Evolutionary conservation across 2,113 vertebrate genomes (phyloP).

Genomic region (Trematomus loennbergii): DNA sequence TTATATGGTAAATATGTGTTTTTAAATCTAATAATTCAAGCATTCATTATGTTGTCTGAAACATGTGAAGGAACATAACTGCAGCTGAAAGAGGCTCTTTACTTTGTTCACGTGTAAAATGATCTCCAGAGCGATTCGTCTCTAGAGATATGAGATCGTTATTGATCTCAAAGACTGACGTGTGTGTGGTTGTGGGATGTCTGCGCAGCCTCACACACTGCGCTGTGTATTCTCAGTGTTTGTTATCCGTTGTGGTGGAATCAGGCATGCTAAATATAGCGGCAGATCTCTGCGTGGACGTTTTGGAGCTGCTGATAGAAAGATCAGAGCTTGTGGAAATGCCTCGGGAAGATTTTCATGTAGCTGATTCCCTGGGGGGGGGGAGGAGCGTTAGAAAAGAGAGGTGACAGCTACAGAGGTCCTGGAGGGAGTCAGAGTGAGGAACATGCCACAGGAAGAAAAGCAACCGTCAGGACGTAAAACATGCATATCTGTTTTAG

Average conservation of each 20-base stretch:
- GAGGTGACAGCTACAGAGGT: constrained; percentile 71
- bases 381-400: constrained; percentile 39
- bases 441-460: constrained; percentile 88
- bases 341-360: constrained; percentile 65
- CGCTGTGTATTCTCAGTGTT: neutral
- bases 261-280: constrained; percentile 63
- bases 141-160: constrained; percentile 31
- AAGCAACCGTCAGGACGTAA: constrained; percentile 60
- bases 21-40: constrained; percentile 4
- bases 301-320: constrained; percentile 12
- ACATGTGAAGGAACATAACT: neutral
- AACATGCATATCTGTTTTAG: constrained; percentile 89
- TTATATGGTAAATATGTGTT: constrained; percentile 8
- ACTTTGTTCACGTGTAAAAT: constrained; percentile 11
- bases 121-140: neutral
- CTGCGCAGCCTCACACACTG: constrained; percentile 14
- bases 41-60: neutral
- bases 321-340: constrained; percentile 19
- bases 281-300: constrained; percentile 6
- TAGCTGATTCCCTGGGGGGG: constrained; percentile 60
- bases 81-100: neutral
- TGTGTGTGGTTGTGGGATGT: constrained; percentile 44
- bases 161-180: constrained; percentile 73
- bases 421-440: constrained; percentile 69
- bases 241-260: constrained; percentile 22